Percentiles rank a stretch among this genome's conserved stretches.
Evolutionary conservation across 2,113 vertebrate genomes (phyloP).

Genomic region (Picathartes gymnocephalus): DNA sequence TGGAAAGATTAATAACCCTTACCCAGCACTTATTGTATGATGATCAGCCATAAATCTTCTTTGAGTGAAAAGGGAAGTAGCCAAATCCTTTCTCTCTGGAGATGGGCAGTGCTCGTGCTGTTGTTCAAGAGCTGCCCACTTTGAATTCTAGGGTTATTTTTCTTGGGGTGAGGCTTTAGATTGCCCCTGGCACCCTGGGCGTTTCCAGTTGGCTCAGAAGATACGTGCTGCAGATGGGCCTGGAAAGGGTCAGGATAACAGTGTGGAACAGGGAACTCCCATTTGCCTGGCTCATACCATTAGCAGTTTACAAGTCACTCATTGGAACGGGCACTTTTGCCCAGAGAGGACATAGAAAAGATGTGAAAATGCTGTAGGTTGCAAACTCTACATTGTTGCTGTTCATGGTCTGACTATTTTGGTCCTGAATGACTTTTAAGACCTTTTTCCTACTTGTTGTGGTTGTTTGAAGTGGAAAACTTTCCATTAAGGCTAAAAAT

Average conservation of each 20-base stretch:
- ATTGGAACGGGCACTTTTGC: not conserved
- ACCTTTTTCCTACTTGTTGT: constrained; percentile 6
- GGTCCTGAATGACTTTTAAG: not conserved
- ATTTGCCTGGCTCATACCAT: not conserved
- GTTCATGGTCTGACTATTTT: not conserved
- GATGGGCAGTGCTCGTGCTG: not conserved
- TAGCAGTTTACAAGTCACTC: not conserved
- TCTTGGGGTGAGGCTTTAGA: not conserved
- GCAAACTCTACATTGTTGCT: not conserved
- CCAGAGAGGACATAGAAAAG: not conserved
- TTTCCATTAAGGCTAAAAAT: constrained; percentile 11
- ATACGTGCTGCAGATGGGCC: not conserved
- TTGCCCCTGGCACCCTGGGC: not conserved
- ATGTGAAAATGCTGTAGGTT: not conserved
- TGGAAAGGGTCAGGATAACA: not conserved
- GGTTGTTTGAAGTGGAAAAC: constrained; percentile 43
- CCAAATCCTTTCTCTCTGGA: not conserved
- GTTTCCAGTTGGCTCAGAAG: not conserved
- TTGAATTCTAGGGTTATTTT: not conserved
- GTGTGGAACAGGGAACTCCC: not conserved
- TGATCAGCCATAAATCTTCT: constrained; percentile 22
- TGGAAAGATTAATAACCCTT: constrained; percentile 50
- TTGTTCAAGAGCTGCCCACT: not conserved
- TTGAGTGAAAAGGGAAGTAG: not conserved
- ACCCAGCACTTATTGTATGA: constrained; percentile 20